A percentile compares a stretch with the other conserved stretches of the same genome.
Conservation (phyloP, 2,797 vertebrate genomes). For the Gallinago nigripennis region DNA sequence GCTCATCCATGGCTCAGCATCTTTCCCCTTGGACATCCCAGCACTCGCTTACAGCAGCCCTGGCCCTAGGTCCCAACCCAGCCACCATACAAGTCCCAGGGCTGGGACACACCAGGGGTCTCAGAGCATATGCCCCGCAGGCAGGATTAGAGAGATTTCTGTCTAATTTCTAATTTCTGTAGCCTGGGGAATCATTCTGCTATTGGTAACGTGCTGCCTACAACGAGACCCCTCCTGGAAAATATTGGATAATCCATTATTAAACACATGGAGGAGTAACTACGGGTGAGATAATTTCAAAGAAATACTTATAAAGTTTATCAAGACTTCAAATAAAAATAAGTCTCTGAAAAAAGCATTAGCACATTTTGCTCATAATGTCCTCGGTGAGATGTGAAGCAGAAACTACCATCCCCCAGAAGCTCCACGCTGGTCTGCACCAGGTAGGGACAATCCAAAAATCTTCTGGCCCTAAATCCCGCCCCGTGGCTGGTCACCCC, state of each 20-base stretch:
- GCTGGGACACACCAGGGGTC: accelerated
- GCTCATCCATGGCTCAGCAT: not conserved
- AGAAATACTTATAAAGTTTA: not conserved
- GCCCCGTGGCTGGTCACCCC: not conserved
- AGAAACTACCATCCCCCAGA: accelerated
- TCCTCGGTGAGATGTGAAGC: not conserved
- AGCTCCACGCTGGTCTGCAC: not conserved
- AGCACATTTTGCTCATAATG: not conserved
- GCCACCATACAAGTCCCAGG: accelerated
- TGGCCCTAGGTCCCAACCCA: not conserved
- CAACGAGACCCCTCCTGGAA: not conserved
- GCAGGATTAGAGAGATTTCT: not conserved
- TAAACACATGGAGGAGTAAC: not conserved
- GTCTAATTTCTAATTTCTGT: too few species aligned
- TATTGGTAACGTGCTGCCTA: accelerated
- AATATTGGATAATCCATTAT: not conserved
- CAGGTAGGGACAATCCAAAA: not conserved
- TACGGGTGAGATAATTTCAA: not conserved
- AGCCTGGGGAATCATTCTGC: not conserved
- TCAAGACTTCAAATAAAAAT: not conserved
- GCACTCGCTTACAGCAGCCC: accelerated
- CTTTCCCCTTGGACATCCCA: not conserved
- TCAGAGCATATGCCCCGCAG: not conserved
- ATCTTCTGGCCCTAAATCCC: not conserved
- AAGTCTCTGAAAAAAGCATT: not conserved